Conservation (phyloP, 1,140 invertebrate genomes). For the Listronotus oregonensis region DNA sequence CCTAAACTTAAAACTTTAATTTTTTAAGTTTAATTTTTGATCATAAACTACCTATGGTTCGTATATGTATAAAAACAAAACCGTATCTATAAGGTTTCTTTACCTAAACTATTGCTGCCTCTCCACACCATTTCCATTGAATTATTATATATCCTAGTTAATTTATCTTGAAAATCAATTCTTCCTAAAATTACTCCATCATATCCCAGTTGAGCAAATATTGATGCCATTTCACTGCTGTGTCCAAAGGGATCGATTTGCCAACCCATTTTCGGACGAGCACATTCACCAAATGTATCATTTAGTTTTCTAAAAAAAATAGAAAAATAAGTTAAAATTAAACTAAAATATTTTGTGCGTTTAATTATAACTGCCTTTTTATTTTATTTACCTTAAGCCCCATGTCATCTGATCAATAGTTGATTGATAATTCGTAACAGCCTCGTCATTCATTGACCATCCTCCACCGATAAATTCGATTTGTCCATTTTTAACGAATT, state of each 20-base stretch:
- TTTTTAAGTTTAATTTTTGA: no score
- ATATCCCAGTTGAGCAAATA: slow-evolving; percentile 83
- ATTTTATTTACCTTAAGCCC: slow-evolving; percentile 59
- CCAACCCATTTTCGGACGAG: slow-evolving; percentile 81
- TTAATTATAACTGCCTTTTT: no score
- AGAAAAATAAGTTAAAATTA: no score
- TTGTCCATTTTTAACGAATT: slow-evolving; percentile 63
- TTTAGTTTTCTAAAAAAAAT: slow-evolving; percentile 64
- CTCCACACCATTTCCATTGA: slow-evolving; percentile 88
- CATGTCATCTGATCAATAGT: slow-evolving; percentile 81
- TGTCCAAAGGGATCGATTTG: slow-evolving; percentile 96
- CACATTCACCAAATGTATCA: slow-evolving; percentile 84
- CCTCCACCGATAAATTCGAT: slow-evolving; percentile 76
- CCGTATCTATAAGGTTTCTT: no score
- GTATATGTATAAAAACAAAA: no score
- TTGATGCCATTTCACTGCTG: slow-evolving; percentile 83
- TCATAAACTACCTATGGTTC: no score
- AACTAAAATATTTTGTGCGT: no score
- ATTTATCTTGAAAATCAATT: slow-evolving; percentile 87
- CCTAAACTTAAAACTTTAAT: no score
- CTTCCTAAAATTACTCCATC: slow-evolving; percentile 88
- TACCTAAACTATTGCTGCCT: slow-evolving; percentile 70
- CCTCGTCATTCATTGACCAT: slow-evolving; percentile 84
- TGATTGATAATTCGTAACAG: slow-evolving; percentile 75
- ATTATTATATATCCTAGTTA: slow-evolving; percentile 63